These are phyloP conservation scores for Cancer borealis DNA, from an alignment of 2,888 invertebrate genomes.

Conservation along the genomic window DNA sequence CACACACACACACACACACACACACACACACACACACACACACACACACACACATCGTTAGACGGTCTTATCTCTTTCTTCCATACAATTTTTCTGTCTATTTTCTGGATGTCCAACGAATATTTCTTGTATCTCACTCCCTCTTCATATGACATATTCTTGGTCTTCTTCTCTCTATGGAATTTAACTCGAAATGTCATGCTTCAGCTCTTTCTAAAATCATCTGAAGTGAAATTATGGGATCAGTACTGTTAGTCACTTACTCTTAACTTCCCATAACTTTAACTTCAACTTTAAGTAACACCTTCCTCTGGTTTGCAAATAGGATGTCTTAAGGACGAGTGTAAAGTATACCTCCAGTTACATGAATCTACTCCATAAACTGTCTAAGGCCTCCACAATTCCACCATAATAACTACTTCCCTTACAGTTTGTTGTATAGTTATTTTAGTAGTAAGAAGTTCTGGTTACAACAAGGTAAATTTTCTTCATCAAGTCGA, in stretches of 20 bases:
- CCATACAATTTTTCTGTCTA: too few species aligned
- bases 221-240: background rate
- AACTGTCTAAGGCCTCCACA: background rate
- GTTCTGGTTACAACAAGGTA: background rate
- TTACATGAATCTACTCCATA: background rate
- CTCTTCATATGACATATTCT: too few species aligned
- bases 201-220: background rate
- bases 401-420: background rate
- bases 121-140: too few species aligned
- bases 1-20: too few species aligned
- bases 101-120: too few species aligned
- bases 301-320: background rate
- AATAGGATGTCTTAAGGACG: background rate
- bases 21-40: too few species aligned
- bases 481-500: too few species aligned
- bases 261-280: background rate
- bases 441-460: background rate
- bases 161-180: too few species aligned
- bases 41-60: too few species aligned
- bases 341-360: background rate
- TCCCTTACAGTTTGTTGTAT: background rate
- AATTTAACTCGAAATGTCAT: background rate
- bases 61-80: too few species aligned
- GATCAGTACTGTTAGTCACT: background rate
- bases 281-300: background rate